Base-by-base conservation (phyloP, 2,113 vertebrate genomes). In the Gasterosteus nipponicus region DNA sequence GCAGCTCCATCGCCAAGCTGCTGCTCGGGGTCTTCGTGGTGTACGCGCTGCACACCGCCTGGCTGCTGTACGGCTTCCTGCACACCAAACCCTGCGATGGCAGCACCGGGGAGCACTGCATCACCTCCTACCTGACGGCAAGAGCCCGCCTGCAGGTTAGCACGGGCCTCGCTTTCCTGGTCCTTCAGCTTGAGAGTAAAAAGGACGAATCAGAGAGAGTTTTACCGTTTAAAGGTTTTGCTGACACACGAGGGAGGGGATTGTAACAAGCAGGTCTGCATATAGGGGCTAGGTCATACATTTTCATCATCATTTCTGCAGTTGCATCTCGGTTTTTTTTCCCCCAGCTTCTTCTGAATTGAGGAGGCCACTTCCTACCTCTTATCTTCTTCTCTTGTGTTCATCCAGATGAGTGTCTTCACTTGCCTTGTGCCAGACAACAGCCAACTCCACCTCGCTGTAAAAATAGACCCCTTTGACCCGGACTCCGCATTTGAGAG, bases 51-150 rank as follows among this genome's bases (percentile, higher is more conserved):
- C 97, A 99, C 93, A 98, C 96, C 53, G 97, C 96, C 90, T 98
- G 97, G 97, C 95, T 98, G 58, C 96, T 98, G 90, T 97, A 97
- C 78, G 96, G 97, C 85, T 98, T 98, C 86, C 93, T 98, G 69
- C 95, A 96, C 91, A 97, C 96, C 9, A 96, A 95, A 86, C 94
- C 96, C 39, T 99, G 97, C 92, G 93, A 94, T 11, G 65, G 69
- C 49, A 82, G 62, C 26, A 89, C 49, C 74, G 81, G 83, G 73
- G 94, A 94, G 26, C 90, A 79, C 65, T 98, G 97, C 86, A 95
- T 99, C 75, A 91, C 90, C 87, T 96, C 97, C 6, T 98, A 98
- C 92, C 89, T 98, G 82, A 90, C 94, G 6, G 92, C 86, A 14
- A 94, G 93, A 92, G 96, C 96, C 64, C 95, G 95, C 86, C 92